phyloP scores from a whole-genome alignment of 2,888 invertebrate species.

The Platycnemis pennipes region DNA sequence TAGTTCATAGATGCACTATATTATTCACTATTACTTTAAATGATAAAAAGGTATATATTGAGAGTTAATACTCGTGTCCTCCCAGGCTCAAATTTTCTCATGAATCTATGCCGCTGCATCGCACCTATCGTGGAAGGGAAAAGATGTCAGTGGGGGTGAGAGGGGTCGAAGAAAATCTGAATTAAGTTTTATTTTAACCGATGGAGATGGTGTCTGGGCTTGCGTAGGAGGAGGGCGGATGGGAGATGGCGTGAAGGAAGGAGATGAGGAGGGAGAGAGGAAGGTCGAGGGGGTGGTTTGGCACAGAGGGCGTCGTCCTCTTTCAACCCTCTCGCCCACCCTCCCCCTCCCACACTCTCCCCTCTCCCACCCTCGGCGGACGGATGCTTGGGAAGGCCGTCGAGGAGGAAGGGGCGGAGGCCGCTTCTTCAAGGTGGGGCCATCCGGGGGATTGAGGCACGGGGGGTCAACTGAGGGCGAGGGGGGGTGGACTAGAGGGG shows the following conservation, averaged over 20 bases:
- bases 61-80: too few species aligned
- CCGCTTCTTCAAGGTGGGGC: not conserved
- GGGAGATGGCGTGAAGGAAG: not conserved
- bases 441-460: not conserved
- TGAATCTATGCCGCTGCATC: too few species aligned
- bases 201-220: not conserved
- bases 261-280: not conserved
- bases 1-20: too few species aligned
- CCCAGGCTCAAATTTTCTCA: too few species aligned
- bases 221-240: not conserved
- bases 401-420: not conserved
- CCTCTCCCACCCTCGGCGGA: not conserved
- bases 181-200: not conserved
- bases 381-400: conserved; percentile 10
- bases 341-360: not conserved
- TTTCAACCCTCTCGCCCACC: not conserved
- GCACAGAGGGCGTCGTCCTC: not conserved
- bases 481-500: too few species aligned
- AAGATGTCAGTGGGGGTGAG: too few species aligned
- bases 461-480: too few species aligned
- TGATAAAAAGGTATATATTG: too few species aligned
- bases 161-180: not conserved
- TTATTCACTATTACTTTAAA: too few species aligned
- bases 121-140: too few species aligned
- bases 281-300: not conserved